Evolutionary conservation across 1,140 invertebrate genomes (phyloP).

Genomic region (Drosophila repleta): DNA sequence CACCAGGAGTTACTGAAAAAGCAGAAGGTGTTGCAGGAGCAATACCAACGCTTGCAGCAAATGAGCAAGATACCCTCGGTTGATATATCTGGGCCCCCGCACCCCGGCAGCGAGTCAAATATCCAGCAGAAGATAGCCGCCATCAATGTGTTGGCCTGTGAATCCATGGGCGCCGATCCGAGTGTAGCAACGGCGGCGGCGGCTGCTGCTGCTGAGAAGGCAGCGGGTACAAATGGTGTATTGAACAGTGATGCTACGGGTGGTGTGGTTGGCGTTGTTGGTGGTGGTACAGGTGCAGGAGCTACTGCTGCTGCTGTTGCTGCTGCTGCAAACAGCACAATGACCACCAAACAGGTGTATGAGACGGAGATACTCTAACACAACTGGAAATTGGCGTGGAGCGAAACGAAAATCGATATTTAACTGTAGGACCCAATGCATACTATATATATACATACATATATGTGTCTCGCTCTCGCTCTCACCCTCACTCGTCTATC

Average conservation of each 20-base stretch:
- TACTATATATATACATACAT: neutral
- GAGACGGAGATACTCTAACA: conserved; percentile 94
- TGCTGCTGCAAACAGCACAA: conserved; percentile 35
- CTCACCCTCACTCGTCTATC: too few species aligned
- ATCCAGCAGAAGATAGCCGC: conserved; percentile 92
- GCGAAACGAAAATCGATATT: conserved; percentile 83
- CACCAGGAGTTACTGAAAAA: conserved; percentile 94
- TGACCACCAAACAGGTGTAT: conserved; percentile 90
- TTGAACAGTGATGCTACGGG: conserved; percentile 79
- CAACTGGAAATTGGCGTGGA: conserved; percentile 79
- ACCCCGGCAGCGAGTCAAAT: conserved; percentile 95
- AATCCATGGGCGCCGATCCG: conserved; percentile 31
- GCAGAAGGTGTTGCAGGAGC: conserved; percentile 93
- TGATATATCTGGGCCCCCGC: conserved; percentile 85
- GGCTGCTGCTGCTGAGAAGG: conserved; percentile 43
- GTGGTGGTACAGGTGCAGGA: conserved; percentile 49
- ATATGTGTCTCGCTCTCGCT: neutral
- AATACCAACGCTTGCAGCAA: conserved; percentile 93
- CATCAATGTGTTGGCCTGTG: conserved; percentile 62
- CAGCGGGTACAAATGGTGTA: conserved; percentile 56
- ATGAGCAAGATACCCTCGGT: conserved; percentile 90
- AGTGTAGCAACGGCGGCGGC: conserved; percentile 85
- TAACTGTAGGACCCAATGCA: conserved; percentile 30
- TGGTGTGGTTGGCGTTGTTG: conserved; percentile 59
- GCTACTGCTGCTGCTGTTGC: conserved; percentile 48